These are phyloP conservation scores for Nipponacmea schrenckii DNA, from an alignment of 2,888 invertebrate genomes.

Conservation along the genomic window DNA sequence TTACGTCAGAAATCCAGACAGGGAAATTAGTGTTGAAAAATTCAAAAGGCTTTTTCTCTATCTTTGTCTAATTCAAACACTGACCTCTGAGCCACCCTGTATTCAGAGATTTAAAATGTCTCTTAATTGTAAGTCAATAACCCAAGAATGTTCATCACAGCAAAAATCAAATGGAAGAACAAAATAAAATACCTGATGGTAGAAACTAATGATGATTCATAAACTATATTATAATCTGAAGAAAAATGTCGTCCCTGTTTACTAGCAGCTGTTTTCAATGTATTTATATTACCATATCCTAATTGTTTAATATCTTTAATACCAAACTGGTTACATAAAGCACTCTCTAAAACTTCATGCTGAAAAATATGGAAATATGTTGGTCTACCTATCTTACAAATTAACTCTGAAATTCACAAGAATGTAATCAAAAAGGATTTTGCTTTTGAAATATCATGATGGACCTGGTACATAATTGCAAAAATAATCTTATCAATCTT, in stretches of 20 bases:
- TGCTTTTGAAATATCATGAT: not conserved
- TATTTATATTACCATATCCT: constrained; percentile 54
- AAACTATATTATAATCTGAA: constrained; percentile 46
- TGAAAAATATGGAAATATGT: constrained; percentile 26
- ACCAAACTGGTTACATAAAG: constrained; percentile 58
- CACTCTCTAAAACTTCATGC: constrained; percentile 48
- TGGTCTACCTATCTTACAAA: too few species aligned
- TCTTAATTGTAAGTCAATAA: too few species aligned
- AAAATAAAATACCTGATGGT: not conserved
- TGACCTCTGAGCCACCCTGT: too few species aligned
- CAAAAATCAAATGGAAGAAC: too few species aligned
- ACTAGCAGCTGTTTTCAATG: constrained; percentile 41
- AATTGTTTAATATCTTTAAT: constrained; percentile 55
- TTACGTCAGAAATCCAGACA: too few species aligned
- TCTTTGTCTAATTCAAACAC: too few species aligned
- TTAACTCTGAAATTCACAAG: too few species aligned
- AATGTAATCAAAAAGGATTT: not conserved
- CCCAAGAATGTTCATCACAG: too few species aligned
- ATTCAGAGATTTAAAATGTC: too few species aligned
- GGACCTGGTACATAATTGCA: not conserved
- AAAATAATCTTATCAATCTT: not conserved
- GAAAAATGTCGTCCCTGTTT: constrained; percentile 44
- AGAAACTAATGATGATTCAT: constrained; percentile 46
- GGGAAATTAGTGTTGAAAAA: too few species aligned
- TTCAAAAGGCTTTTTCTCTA: too few species aligned